Evolutionary conservation across 2,888 invertebrate species (phyloP).

Genomic region (Alviniconcha strummeri): DNA sequence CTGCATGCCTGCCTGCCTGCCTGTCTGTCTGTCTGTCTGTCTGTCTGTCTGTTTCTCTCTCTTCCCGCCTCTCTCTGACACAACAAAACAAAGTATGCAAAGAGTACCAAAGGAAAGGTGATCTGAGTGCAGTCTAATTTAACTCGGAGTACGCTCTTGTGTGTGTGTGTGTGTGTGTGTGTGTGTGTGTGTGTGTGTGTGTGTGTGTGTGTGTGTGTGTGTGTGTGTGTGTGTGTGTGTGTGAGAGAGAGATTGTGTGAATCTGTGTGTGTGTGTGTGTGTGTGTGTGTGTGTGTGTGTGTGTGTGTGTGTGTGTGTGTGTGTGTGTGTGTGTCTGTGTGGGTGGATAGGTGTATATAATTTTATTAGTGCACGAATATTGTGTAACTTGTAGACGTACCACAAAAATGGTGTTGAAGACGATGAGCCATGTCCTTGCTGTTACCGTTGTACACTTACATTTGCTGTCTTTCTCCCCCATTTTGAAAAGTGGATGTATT

Average conservation of each 20-base stretch:
- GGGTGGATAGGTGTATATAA: background rate
- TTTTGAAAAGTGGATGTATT: background rate
- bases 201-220: constrained; percentile 15
- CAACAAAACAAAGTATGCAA: no score
- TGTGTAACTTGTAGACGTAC: background rate
- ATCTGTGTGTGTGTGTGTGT: constrained; percentile 10
- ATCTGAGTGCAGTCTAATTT: no score
- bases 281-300: constrained; percentile 9
- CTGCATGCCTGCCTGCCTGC: background rate
- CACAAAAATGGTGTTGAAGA: constrained; percentile 30
- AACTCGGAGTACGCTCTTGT: background rate
- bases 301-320: no score
- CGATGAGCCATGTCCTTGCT: constrained; percentile 26
- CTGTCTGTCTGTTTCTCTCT: background rate
- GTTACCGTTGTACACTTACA: background rate
- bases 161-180: constrained; percentile 19
- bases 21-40: background rate
- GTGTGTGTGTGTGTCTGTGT: background rate
- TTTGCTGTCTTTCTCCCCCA: background rate
- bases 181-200: constrained; percentile 19
- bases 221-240: constrained; percentile 7
- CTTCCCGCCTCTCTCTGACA: no score
- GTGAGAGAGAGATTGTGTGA: background rate
- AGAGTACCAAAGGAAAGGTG: no score
- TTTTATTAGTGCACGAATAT: background rate